Evolutionary conservation across 1,140 invertebrate species (phyloP).

Genomic region (Drosophila pachea): DNA sequence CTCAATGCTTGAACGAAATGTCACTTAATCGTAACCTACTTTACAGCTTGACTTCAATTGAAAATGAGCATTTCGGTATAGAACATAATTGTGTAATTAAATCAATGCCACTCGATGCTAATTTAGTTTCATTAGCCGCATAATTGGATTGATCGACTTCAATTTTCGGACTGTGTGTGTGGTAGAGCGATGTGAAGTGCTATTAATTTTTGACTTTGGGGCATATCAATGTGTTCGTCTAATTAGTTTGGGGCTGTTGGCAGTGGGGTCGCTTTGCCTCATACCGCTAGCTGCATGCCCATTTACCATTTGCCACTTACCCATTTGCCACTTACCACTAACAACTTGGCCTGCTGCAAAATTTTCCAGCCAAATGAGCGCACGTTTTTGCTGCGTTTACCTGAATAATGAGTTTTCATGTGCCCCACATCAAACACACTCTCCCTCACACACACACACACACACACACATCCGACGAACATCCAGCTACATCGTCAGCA

Average conservation of each 20-base stretch:
- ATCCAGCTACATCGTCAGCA: conserved; percentile 24
- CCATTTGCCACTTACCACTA: conserved; percentile 12
- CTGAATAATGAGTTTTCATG: conserved; percentile 70
- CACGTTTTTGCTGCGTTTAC: conserved; percentile 60
- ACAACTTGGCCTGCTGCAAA: conserved; percentile 16
- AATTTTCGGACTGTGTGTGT: not conserved
- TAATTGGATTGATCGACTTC: conserved; percentile 64
- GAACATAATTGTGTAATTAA: conserved; percentile 60
- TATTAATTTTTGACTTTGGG: conserved; percentile 51
- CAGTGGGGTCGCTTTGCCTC: conserved; percentile 9
- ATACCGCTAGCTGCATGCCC: conserved; percentile 15
- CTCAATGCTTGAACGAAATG: conserved; percentile 17
- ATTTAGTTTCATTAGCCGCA: conserved; percentile 58
- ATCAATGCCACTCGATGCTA: conserved; percentile 57
- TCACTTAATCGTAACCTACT: conserved; percentile 20
- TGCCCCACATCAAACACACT: conserved; percentile 4
- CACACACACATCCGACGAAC: not conserved
- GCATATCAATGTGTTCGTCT: conserved; percentile 53
- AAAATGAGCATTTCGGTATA: conserved; percentile 16
- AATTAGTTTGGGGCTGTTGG: conserved; percentile 48
- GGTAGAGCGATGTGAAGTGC: conserved; percentile 14
- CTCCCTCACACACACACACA: not conserved
- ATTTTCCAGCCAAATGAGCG: conserved; percentile 61
- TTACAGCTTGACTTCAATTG: conserved; percentile 9
- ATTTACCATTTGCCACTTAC: conserved; percentile 22